Evolutionary conservation across 2,113 vertebrate genomes (phyloP).

Genomic region (Myrmecophaga tridactyla): DNA sequence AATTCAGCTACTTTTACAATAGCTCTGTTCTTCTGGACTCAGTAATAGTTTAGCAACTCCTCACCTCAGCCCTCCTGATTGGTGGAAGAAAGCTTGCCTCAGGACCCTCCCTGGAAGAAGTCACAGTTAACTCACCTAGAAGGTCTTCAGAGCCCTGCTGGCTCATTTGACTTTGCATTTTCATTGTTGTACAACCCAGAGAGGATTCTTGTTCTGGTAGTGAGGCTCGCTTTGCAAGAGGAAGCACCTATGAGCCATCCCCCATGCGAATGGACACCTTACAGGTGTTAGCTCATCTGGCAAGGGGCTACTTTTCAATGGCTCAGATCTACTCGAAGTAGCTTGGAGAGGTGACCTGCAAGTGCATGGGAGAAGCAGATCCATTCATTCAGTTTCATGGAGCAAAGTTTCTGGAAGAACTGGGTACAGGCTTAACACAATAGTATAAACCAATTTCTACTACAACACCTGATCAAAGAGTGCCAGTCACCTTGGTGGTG

Average conservation of each 20-base stretch:
- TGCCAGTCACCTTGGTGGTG: conserved; percentile 89
- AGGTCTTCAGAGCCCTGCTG: conserved; percentile 82
- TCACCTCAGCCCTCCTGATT: conserved; percentile 52
- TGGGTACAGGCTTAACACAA: conserved; percentile 93
- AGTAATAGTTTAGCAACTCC: conserved; percentile 73
- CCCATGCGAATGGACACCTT: conserved; percentile 94
- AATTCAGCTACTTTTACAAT: conserved; percentile 92
- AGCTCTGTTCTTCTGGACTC: conserved; percentile 84
- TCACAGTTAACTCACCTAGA: background rate
- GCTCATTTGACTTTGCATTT: conserved; percentile 91
- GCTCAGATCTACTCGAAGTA: conserved; percentile 88
- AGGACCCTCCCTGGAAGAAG: conserved; percentile 65
- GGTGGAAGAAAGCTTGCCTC: conserved; percentile 81
- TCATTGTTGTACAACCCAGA: conserved; percentile 86
- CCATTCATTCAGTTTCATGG: conserved; percentile 94
- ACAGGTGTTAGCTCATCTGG: conserved; percentile 94
- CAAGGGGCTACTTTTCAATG: conserved; percentile 93
- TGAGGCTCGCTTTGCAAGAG: conserved; percentile 70
- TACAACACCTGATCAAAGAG: conserved; percentile 77
- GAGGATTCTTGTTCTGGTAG: conserved; percentile 89
- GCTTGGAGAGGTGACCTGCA: conserved; percentile 90
- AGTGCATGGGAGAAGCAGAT: conserved; percentile 92
- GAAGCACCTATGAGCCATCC: conserved; percentile 85
- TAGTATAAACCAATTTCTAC: conserved; percentile 89
- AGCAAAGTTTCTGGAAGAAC: conserved; percentile 95